A percentile compares a stretch with the other conserved stretches of the same genome.
phyloP scores from a whole-genome alignment of 2,797 vertebrate genomes.

The Erithacus rubecula region DNA sequence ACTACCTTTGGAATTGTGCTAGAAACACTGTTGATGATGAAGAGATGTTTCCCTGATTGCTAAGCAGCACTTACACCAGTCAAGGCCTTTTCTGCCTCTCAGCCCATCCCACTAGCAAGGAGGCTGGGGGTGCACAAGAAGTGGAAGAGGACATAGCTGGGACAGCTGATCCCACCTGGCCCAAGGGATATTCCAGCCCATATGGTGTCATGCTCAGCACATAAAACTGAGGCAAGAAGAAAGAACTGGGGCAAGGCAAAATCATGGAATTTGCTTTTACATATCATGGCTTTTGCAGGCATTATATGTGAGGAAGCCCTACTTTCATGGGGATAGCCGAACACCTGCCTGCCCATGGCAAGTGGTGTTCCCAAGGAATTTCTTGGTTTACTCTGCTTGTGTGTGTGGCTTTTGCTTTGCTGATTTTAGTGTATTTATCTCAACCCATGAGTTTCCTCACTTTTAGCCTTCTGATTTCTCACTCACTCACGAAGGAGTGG shows the following conservation, averaged over 20 bases:
- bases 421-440: background rate
- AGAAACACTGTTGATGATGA: background rate
- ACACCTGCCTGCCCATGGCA: background rate
- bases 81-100: background rate
- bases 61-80: rapidly evolving
- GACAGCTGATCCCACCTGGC: background rate
- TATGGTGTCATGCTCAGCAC: background rate
- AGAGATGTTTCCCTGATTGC: background rate
- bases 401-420: background rate
- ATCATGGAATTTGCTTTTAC: background rate
- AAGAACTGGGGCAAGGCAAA: background rate
- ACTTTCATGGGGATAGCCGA: background rate
- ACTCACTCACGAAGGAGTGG: rapidly evolving
- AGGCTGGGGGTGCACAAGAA: background rate
- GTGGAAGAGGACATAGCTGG: background rate
- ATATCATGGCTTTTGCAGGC: background rate
- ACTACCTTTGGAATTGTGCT: background rate
- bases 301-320: no score
- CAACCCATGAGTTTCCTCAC: background rate
- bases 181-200: background rate
- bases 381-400: background rate
- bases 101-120: background rate
- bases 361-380: background rate
- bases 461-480: background rate
- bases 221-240: background rate